phyloP scores from a whole-genome alignment of 2,888 invertebrate genomes.

The Osmoderma eremita region DNA sequence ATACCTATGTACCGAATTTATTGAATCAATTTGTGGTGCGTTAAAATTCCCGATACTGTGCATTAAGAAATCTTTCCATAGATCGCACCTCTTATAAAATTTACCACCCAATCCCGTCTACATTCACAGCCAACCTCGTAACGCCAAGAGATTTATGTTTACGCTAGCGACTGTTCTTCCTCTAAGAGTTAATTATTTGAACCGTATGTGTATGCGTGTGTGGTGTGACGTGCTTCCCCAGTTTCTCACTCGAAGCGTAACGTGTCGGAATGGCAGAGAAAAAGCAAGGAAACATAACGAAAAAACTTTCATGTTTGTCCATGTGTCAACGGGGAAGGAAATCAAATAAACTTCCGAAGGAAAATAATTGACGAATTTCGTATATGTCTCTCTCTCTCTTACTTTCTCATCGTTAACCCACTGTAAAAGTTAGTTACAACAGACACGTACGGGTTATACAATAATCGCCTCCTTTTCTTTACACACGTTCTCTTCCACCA shows the following conservation, averaged over 20 bases:
- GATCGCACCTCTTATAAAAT: no score
- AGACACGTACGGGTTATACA: no score
- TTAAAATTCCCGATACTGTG: no score
- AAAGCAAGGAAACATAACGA: neutral
- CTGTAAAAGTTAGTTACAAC: neutral
- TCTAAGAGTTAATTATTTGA: slow-evolving; percentile 29
- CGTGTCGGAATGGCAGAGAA: slow-evolving; percentile 6
- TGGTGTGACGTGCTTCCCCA: no score
- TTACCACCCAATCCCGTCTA: no score
- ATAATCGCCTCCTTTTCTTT: neutral
- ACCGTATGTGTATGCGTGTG: neutral
- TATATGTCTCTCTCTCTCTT: neutral
- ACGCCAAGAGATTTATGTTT: slow-evolving; percentile 18
- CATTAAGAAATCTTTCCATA: no score
- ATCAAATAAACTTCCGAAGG: slow-evolving; percentile 13
- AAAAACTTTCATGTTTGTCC: slow-evolving; percentile 11
- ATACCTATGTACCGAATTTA: no score
- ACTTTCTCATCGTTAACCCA: neutral
- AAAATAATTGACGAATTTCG: slow-evolving; percentile 33
- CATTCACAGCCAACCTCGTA: slow-evolving; percentile 31
- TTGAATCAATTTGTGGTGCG: no score
- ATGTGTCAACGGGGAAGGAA: slow-evolving; percentile 17
- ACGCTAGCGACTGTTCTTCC: slow-evolving; percentile 1
- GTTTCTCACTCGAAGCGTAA: neutral
- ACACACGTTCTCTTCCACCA: neutral